Base-by-base conservation (phyloP, 30 jellyfish, hydroid and myxozoan species). In the Aurelia aurita region DNA sequence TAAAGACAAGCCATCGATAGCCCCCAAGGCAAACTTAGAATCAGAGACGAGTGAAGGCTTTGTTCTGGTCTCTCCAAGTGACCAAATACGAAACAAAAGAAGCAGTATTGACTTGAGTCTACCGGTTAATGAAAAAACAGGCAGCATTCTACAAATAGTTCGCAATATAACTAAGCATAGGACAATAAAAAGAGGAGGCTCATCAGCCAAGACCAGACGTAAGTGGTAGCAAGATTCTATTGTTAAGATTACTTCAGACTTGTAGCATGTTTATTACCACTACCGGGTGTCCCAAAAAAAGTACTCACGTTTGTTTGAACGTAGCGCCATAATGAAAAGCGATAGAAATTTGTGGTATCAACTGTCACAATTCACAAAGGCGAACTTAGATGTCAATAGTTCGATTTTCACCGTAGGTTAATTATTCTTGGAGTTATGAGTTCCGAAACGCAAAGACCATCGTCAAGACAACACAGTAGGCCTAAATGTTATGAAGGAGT, bases 91-190 rank as follows among this genome's bases (percentile, higher is more conserved):
- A 51, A 35, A 58, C 47, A 27, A 44, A 57, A 80, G 83, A 34
- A 18, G 13, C 28, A 51, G 55, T 32, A 45, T 43, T 2, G 82
- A 80, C 15, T 44, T 63, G 14, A 16, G 46, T 25, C 62, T 66
- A n/a, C 83, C 82, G 14, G 82, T 47, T 4, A 80, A 51, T 34
- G 90, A 80, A 53, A 66, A 55, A 43, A 80, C 47, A 22, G 76
- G 77, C 54, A 43, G 83, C 46, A 13, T 80, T 2, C 51, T 80
- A 1, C 72, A 66, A 34, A 64, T 64, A 22, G 60, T 80, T 21
- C 72, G 73, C 19, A 49, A 74, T 25, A 8, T 74, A 47, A 32
- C 86, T 1, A 71, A 47, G 74, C 54, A 54, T 58, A 80, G 39
- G 67, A 64, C 82, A 6, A 51, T 80, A 31, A 64, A 67, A 62